Evolutionary conservation across 2,888 invertebrate genomes (phyloP).

Genomic region (Trilocha varians): DNA sequence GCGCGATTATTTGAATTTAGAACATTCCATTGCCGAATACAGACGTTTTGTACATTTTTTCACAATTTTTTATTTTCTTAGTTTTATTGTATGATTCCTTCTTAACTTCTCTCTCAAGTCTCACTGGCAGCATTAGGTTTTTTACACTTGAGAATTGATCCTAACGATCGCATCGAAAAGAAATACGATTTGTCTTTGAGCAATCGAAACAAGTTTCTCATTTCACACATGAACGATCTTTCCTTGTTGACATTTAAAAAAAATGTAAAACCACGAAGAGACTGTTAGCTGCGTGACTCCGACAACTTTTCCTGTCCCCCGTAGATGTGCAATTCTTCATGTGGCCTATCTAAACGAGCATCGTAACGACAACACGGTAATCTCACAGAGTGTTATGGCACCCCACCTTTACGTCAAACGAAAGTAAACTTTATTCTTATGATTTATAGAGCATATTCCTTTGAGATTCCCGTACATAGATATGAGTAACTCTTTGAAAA

Average conservation of each 20-base stretch:
- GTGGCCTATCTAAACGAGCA: constrained; percentile 67
- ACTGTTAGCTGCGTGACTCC: constrained; percentile 20
- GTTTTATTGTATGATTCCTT: no score
- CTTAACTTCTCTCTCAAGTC: no score
- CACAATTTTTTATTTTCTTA: no score
- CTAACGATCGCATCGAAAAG: no score
- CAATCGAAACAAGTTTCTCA: background rate
- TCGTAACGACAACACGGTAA: constrained; percentile 66
- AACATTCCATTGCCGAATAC: no score
- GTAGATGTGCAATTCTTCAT: constrained; percentile 66
- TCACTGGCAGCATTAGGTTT: no score
- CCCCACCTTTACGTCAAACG: constrained; percentile 17
- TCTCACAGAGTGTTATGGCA: constrained; percentile 46
- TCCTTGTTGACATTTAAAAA: background rate
- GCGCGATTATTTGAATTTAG: no score
- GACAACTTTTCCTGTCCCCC: constrained; percentile 38
- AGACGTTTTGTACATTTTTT: no score
- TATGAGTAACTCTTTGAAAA: constrained; percentile 36
- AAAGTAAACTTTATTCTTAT: constrained; percentile 29
- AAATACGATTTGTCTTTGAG: no score
- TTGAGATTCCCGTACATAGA: constrained; percentile 12
- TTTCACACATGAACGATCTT: background rate
- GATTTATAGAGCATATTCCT: constrained; percentile 17
- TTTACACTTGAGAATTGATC: no score
- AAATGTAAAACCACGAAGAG: background rate